phyloP scores from a whole-genome alignment of 2,888 invertebrate genomes.

The Machimus atricapillus region DNA sequence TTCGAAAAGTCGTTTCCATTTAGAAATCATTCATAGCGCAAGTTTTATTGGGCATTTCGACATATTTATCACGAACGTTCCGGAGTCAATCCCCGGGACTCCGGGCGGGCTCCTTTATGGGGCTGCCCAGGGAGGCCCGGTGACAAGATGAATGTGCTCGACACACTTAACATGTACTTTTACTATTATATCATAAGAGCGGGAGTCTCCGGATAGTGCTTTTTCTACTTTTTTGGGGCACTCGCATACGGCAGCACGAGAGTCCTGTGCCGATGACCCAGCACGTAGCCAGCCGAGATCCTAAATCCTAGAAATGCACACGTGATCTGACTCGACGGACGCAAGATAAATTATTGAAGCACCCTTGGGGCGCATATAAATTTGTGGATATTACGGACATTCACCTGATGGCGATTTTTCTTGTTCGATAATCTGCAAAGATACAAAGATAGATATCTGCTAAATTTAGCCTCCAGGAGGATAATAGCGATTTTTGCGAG shows the following conservation, averaged over 20 bases:
- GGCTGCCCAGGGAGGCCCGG: not conserved
- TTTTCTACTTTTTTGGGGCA: not conserved
- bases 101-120: not conserved
- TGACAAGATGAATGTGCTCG: conserved; percentile 25
- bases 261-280: conserved; percentile 12
- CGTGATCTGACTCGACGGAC: conserved; percentile 34
- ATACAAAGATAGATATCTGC: conserved; percentile 26
- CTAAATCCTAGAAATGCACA: conserved; percentile 22
- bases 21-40: not conserved
- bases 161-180: conserved; percentile 24
- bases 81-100: not conserved
- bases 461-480: not conserved
- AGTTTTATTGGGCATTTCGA: conserved; percentile 1
- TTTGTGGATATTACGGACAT: conserved; percentile 34
- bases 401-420: conserved; percentile 40
- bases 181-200: conserved; percentile 14
- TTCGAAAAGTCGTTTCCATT: not conserved
- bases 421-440: conserved; percentile 37
- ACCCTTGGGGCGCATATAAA: conserved; percentile 36
- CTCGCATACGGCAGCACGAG: not conserved
- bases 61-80: conserved; percentile 1
- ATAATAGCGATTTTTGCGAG: not conserved
- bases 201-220: not conserved
- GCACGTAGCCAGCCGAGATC: conserved; percentile 11
- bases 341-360: conserved; percentile 33